Evolutionary conservation across 2,888 invertebrate genomes (phyloP).

Genomic region (Geophilus truncorum): DNA sequence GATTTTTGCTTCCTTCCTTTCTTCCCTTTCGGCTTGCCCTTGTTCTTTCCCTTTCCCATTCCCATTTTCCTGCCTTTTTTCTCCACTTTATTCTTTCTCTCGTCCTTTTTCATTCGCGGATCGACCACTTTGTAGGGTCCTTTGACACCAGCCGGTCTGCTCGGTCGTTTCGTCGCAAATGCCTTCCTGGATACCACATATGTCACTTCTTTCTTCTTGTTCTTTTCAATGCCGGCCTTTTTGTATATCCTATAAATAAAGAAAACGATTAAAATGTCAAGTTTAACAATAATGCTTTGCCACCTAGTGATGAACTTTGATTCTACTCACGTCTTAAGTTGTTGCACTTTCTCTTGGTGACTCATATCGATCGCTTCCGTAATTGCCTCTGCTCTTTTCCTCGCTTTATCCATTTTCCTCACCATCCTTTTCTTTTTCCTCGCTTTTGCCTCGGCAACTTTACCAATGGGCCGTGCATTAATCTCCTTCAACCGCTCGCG

Average conservation of each 20-base stretch:
- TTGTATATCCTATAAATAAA: conserved; percentile 69
- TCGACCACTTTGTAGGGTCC: conserved; percentile 94
- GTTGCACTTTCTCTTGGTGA: conserved; percentile 87
- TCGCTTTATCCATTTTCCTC: conserved; percentile 81
- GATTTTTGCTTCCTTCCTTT: too few relatives aligned
- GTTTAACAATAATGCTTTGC: too few relatives aligned
- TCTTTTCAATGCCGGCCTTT: conserved; percentile 66
- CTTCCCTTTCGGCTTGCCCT: too few relatives aligned
- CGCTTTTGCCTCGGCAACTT: conserved; percentile 95
- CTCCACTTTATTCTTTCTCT: not conserved
- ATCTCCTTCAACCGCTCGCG: conserved; percentile 67
- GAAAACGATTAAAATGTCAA: not conserved
- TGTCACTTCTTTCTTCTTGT: conserved; percentile 79
- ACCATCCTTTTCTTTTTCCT: conserved; percentile 83
- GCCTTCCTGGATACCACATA: conserved; percentile 93
- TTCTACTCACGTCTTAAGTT: conserved; percentile 88
- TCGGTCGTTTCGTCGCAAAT: conserved; percentile 65
- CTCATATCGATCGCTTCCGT: conserved; percentile 84
- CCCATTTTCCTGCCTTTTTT: too few relatives aligned
- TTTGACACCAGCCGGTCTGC: conserved; percentile 79
- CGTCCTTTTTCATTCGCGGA: conserved; percentile 91
- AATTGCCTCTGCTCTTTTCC: conserved; percentile 91
- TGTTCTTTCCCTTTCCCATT: not conserved
- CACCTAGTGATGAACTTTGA: too few relatives aligned
- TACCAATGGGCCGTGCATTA: conserved; percentile 93